phyloP scores from a whole-genome alignment of 2,888 invertebrate genomes.

The Megastigmus dorsalis region DNA sequence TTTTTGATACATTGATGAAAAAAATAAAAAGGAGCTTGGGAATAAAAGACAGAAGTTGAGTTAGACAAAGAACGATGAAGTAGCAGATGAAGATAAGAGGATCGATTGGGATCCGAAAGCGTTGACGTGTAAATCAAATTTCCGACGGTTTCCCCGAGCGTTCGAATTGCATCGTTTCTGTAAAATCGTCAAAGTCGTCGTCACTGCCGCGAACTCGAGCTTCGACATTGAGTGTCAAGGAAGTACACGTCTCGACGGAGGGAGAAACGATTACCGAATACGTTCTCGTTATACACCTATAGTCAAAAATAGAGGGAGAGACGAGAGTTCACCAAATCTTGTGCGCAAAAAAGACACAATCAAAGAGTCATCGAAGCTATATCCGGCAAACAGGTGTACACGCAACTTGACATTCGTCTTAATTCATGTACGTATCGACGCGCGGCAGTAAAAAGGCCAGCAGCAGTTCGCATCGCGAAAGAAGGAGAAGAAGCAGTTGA shows the following conservation, averaged over 20 bases:
- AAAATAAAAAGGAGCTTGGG: constrained; percentile 4
- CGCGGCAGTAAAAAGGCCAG: not conserved
- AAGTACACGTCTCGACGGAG: constrained; percentile 1
- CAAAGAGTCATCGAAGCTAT: too few species aligned
- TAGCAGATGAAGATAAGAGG: not conserved
- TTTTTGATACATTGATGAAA: too few species aligned
- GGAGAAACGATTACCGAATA: constrained; percentile 18
- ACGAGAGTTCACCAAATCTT: too few species aligned
- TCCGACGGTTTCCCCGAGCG: constrained; percentile 10
- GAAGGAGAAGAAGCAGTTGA: not conserved
- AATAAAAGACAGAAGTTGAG: not conserved
- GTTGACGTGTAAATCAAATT: constrained; percentile 37
- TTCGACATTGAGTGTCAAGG: constrained; percentile 23
- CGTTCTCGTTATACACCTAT: not conserved
- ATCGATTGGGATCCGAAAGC: constrained; percentile 17
- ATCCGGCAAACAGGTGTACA: too few species aligned
- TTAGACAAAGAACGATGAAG: not conserved
- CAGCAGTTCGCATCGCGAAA: too few species aligned
- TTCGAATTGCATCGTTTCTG: not conserved
- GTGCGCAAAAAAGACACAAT: too few species aligned
- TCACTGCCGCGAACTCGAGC: constrained; percentile 3
- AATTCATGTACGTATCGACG: too few species aligned
- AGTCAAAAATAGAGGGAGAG: too few species aligned
- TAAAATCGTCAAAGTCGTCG: constrained; percentile 12
- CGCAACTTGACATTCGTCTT: too few species aligned